Percentiles rank a stretch among this genome's conserved stretches.
Evolutionary conservation across 2,888 invertebrate genomes (phyloP).

Genomic region (Pachymerium ferrugineum): DNA sequence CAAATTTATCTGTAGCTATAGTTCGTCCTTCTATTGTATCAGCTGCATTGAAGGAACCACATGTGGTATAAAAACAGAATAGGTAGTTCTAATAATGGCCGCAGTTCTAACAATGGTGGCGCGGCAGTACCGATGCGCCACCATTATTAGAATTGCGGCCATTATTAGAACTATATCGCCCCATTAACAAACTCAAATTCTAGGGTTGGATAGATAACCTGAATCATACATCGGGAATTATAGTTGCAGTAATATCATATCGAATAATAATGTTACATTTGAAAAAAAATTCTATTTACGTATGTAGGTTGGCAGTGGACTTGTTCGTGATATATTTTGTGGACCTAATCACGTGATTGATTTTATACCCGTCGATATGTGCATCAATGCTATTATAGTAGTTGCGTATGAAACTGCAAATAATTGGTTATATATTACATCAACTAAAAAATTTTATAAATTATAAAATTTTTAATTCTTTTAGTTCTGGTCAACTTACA

Average conservation of each 20-base stretch:
- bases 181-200: no score
- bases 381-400: neutral
- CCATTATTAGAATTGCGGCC: no score
- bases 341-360: neutral
- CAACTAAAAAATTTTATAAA: neutral
- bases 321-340: neutral
- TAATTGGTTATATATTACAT: neutral
- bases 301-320: neutral
- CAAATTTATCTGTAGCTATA: neutral
- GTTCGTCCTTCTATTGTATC: neutral
- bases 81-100: no score
- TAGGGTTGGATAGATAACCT: neutral
- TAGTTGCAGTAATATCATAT: no score
- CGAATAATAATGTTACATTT: no score
- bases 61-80: no score
- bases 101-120: no score
- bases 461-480: no score
- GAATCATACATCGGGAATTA: neutral
- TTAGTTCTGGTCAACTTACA: neutral
- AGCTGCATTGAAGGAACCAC: neutral
- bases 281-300: no score
- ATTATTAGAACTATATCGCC: no score
- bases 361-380: neutral
- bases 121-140: no score
- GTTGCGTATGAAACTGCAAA: neutral